Base-by-base conservation (phyloP, 2,888 invertebrate genomes). In the Drosophila mercatorum region DNA sequence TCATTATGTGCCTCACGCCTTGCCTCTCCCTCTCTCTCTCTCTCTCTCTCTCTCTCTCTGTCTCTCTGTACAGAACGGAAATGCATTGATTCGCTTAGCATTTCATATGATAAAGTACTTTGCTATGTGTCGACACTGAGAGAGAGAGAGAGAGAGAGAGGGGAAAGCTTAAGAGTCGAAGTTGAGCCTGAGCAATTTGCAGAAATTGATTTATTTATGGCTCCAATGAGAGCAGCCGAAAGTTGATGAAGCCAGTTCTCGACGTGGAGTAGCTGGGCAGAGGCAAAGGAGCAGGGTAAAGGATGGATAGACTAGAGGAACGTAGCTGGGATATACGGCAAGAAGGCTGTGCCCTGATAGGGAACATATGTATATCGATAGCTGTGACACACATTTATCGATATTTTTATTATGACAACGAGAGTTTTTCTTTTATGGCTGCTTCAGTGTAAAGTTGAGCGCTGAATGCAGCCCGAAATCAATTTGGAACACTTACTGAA, bases 401-500 rank as follows among this genome's bases (percentile, higher is more conserved):
- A 34, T 49, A 49, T 49, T 49, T 49, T 49, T 31, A 34, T 17
- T 31, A 55, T 10, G 40, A 5, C n/a, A 26, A n/a, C 28, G n/a
- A 26, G 22, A 22, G 22, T 26, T n/a, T 40, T 36, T 38, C 28
- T 10, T 55, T 55, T 41, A 55, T 17, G 4, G 41, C 55, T 41
- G 28, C 28, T 55, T 41, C 55, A 41, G 40, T 38, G 17, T 17
- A 26, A 58, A 58, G 28, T 47, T 58, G 34, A 28, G n/a, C 34
- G 44, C 55, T 44, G 47, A 53, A 41, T 57, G 46, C 14, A 17
- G 41, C 46, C 47, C 40, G 44, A 77, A 72, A 72, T 61, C 78
- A 77, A 75, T 59, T 72, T 62, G 72, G 34, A 40, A 46, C 61
- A 55, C 55, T 67, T 38, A 51, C 68, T 57, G 47, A 57, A 43